Conservation (phyloP, 2,113 vertebrate genomes). For the Gracilinanus agilis region DNA sequence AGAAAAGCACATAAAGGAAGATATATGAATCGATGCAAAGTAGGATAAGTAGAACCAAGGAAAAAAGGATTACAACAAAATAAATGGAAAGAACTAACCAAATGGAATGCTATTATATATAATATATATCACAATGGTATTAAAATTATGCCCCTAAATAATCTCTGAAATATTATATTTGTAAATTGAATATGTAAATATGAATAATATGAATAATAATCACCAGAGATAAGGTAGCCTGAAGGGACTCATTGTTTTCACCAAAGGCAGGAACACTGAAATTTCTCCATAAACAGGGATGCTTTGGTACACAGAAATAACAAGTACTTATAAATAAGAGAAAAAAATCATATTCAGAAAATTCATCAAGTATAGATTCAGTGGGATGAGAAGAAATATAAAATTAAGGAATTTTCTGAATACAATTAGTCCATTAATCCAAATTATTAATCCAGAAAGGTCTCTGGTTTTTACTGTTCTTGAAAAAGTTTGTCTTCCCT, state of each 20-base stretch:
- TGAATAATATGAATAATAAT: not conserved
- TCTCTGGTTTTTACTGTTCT: not conserved
- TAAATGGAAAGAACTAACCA: not conserved
- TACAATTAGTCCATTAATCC: too few species aligned
- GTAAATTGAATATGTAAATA: not conserved
- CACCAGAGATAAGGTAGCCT: too few species aligned
- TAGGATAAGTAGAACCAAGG: not conserved
- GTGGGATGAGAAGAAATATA: not conserved
- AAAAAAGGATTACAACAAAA: not conserved
- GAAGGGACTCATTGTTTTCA: not conserved
- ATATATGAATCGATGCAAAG: not conserved
- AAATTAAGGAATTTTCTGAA: not conserved
- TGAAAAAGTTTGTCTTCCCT: not conserved
- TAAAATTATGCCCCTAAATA: not conserved
- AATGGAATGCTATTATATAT: not conserved
- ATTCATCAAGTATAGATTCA: not conserved
- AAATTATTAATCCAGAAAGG: too few species aligned
- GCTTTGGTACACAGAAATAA: not conserved
- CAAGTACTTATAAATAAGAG: not conserved
- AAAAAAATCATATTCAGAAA: not conserved
- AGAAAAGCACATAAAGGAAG: not conserved
- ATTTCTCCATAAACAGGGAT: not conserved
- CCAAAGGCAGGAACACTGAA: not conserved
- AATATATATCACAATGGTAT: too few species aligned
- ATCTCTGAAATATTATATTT: not conserved